These are phyloP conservation scores for Eulemur mongoz DNA, from an alignment of 2,797 vertebrate genomes.

Conservation along the genomic window DNA sequence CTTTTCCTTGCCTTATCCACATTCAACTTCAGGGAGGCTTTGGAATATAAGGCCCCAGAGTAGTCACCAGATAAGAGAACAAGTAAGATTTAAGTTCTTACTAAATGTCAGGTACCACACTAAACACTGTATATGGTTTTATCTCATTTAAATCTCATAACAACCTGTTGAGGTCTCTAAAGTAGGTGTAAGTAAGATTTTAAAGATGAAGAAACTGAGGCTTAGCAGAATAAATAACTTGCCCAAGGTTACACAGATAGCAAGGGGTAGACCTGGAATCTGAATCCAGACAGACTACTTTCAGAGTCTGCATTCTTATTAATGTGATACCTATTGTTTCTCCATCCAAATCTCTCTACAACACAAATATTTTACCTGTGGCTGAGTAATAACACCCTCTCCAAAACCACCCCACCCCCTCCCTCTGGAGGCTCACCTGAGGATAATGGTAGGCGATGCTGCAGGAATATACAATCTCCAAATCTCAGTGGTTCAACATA, in stretches of 20 bases:
- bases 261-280: background rate
- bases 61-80: background rate
- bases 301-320: background rate
- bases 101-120: background rate
- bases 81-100: background rate
- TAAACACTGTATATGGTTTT: background rate
- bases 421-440: background rate
- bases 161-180: background rate
- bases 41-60: background rate
- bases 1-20: background rate
- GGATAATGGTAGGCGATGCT: background rate
- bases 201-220: background rate
- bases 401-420: fast-evolving
- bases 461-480: background rate
- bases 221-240: background rate
- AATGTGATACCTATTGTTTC: background rate
- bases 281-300: background rate
- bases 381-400: background rate
- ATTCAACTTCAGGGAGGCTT: background rate
- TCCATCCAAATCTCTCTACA: background rate
- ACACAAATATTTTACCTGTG: background rate
- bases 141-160: background rate
- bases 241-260: background rate
- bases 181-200: background rate
- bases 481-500: background rate